phyloP scores from a whole-genome alignment of 1,140 invertebrate species.

The Pseudomyrmex cubaensis region DNA sequence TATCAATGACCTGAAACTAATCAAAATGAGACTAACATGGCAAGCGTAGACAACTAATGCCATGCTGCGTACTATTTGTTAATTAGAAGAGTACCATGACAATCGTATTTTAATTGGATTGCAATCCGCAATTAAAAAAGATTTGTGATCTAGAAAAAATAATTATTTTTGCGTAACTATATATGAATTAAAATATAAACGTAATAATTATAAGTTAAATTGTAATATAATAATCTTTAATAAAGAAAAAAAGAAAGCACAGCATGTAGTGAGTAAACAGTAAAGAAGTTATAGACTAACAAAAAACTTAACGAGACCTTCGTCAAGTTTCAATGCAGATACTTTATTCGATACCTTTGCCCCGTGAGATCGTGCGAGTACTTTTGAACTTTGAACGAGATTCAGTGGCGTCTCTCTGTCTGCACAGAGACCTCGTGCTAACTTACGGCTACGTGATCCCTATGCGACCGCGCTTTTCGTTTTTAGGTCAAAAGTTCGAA shows the following conservation, averaged over 20 bases:
- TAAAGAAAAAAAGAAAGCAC: no score
- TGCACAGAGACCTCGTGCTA: conserved; percentile 45
- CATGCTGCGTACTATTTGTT: conserved; percentile 5
- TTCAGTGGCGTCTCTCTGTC: conserved; percentile 53
- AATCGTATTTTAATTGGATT: background rate
- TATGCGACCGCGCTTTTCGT: conserved; percentile 45
- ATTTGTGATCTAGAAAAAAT: no score
- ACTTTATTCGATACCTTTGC: conserved; percentile 32
- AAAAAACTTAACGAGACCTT: background rate
- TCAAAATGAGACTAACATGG: conserved; percentile 63
- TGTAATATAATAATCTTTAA: no score
- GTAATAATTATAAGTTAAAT: no score
- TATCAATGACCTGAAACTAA: conserved; percentile 53
- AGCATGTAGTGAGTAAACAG: no score
- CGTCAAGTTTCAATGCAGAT: conserved; percentile 44
- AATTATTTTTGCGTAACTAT: no score
- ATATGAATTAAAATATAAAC: no score
- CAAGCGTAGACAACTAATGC: conserved; percentile 61
- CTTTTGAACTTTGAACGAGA: conserved; percentile 55
- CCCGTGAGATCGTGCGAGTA: conserved; percentile 20
- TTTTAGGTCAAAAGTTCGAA: conserved; percentile 74
- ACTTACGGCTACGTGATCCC: conserved; percentile 64
- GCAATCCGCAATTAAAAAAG: no score
- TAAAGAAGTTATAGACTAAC: no score
- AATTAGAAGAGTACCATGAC: conserved; percentile 4